Evolutionary conservation across 2,113 vertebrate genomes (phyloP).

Genomic region (Morone chrysops): DNA sequence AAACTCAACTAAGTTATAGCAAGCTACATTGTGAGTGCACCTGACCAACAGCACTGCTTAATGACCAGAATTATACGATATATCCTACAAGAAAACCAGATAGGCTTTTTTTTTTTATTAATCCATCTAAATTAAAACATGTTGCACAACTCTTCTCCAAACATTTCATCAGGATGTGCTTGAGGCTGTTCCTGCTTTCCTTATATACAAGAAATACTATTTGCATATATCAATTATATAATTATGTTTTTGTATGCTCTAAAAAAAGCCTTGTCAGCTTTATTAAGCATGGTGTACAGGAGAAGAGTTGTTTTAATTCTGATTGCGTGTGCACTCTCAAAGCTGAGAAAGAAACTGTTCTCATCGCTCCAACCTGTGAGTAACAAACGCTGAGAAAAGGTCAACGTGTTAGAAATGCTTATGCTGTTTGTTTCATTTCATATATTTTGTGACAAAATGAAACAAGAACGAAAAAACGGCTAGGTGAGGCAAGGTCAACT

Average conservation of each 20-base stretch:
- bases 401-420: conserved; percentile 10
- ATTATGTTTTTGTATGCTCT: not conserved
- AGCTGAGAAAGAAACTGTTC: conserved; percentile 14
- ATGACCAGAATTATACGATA: not conserved
- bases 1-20: conserved; percentile 35
- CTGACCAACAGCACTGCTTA: not conserved
- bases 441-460: not conserved
- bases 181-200: not conserved
- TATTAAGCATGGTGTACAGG: not conserved
- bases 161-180: not conserved
- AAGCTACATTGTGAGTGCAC: conserved; percentile 4
- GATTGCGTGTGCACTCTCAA: no score
- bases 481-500: not conserved
- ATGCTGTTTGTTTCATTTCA: not conserved
- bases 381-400: not conserved
- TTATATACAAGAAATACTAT: no score
- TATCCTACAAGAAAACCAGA: not conserved
- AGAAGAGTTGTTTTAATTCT: not conserved
- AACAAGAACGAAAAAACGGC: not conserved
- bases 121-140: not conserved
- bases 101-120: not conserved
- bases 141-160: not conserved
- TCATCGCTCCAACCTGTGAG: not conserved
- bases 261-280: not conserved
- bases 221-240: no score